A percentile compares a stretch with the other conserved stretches of the same genome.
Conservation (phyloP, 2,797 vertebrate genomes). For the Varecia variegata region DNA sequence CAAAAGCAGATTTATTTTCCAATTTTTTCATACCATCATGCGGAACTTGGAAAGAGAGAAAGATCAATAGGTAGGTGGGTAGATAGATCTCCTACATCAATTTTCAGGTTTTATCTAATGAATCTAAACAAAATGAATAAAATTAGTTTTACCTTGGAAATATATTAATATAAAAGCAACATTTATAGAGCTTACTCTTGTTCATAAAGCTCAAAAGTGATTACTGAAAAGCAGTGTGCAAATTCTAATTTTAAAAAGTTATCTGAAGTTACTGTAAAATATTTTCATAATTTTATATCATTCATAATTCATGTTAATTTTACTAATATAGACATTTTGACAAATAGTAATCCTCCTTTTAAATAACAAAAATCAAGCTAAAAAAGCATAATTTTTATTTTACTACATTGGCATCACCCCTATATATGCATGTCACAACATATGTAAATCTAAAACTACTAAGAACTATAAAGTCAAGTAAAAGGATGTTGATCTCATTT, state of each 20-base stretch:
- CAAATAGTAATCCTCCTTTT: neutral
- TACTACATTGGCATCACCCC: neutral
- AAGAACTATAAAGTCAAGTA: neutral
- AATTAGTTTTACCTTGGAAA: conserved; percentile 29
- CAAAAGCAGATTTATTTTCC: neutral
- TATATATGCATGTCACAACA: neutral
- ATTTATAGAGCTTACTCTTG: neutral
- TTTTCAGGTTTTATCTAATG: conserved; percentile 34
- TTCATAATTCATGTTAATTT: conserved; percentile 21
- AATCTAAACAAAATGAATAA: conserved; percentile 33
- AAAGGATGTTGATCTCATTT: neutral
- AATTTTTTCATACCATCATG: neutral
- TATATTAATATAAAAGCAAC: neutral
- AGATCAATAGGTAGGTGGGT: neutral
- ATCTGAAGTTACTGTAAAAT: neutral
- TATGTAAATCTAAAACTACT: neutral
- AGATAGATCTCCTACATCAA: neutral
- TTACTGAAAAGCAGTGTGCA: neutral
- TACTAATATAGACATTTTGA: neutral
- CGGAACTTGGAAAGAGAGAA: neutral
- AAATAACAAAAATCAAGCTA: neutral
- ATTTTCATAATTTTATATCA: conserved; percentile 10
- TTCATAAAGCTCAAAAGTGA: conserved; percentile 2
- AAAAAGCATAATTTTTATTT: neutral
- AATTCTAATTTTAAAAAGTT: conserved; percentile 2